Base-by-base conservation (phyloP, 2,888 invertebrate species). In the Tipula vernalis region DNA sequence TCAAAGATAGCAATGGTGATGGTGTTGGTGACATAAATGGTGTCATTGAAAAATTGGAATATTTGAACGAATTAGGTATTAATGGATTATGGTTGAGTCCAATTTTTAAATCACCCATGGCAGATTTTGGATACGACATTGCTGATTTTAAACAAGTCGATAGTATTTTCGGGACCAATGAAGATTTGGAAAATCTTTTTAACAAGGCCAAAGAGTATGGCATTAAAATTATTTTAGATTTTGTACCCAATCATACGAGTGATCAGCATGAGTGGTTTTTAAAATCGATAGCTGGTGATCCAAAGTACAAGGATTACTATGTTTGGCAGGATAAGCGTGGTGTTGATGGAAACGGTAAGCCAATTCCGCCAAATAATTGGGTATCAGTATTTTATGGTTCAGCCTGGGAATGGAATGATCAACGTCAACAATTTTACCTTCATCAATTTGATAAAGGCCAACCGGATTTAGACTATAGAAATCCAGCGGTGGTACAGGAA, bases 181-280 rank as follows among this genome's bases (percentile, higher is more conserved):
- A 92, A 0, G 96, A 96, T 89, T 95, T 96, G 88, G 94, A 95
- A 51, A 91, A 92, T 0, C 91, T 95, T 12, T 90, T 95, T 13
- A 90, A 89, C 85, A 93, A 92, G 89, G 93, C 94, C 2, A 91
- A 92, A 28, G 90, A 92, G 87, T 88, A 93, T 84, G 92, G 93
- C 90, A 92, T 94, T 28, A 94, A 94, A 91, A 92, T 95, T 84
- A 91, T 95, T 88, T 90, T 95, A 88, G 95, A 95, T 89, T 94
- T 95, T 88, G 95, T 95, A 28, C 95, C 95, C 3, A 95, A 95
- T 90, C 96, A 97, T 89, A 94, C 95, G 0, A 96, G 96, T 88
- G 94, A 96, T 89, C 93, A 96, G 89, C 96, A 97, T 89, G 93
- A 94, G 83, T 98, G 98, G 98, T 98, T 98, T 90, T 91, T 93